Conservation (phyloP, 2,797 vertebrate species). For the Nannoperca obscura region DNA sequence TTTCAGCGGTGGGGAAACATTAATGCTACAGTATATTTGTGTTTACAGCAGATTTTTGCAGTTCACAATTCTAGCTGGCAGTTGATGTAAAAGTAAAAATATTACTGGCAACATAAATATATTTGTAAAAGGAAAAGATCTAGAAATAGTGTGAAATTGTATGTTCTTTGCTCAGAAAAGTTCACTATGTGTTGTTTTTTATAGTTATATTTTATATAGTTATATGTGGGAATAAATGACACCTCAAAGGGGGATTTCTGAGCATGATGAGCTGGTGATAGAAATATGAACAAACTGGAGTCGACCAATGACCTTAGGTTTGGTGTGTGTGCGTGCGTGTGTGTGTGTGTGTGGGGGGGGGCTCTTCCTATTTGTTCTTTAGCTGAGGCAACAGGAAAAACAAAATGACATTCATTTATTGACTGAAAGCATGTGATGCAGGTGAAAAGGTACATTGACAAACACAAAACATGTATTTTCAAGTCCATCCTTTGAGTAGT, state of each 20-base stretch:
- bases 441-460: neutral
- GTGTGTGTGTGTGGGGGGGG: too few relatives aligned
- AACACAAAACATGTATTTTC: neutral
- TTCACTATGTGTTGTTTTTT: neutral
- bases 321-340: neutral
- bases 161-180: neutral
- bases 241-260: neutral
- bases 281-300: neutral
- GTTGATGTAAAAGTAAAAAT: neutral
- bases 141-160: neutral
- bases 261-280: neutral
- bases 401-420: neutral
- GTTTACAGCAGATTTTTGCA: neutral
- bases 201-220: neutral
- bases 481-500: neutral
- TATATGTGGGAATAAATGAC: neutral
- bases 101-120: neutral
- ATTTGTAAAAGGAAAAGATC: neutral
- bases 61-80: too few relatives aligned
- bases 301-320: neutral
- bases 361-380: neutral
- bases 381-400: neutral
- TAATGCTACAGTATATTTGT: constrained; percentile 1
- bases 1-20: constrained; percentile 10
- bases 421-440: neutral